Base-by-base conservation (phyloP, 2,888 invertebrate species). In the Athrips mouffetella region DNA sequence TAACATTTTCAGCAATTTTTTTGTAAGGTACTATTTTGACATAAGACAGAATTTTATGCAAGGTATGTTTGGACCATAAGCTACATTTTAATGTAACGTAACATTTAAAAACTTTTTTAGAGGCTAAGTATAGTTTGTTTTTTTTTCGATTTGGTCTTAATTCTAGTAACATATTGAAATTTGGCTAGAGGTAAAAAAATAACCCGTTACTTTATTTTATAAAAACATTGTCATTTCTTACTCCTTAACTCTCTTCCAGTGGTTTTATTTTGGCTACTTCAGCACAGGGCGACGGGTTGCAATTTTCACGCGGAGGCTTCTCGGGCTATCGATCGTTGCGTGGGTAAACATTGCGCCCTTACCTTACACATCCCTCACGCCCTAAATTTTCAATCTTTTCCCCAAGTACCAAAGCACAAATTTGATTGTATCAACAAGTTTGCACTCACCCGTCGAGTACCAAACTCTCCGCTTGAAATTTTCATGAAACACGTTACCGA, bases 301-400 rank as follows among this genome's bases (percentile, higher is more conserved):
- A 83, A 88, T 84, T 86, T 87, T 86, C 86, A 79, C 82, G 83
- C 80, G 76, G 67, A 85, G 82, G 76, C 71, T 79, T 53, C 58
- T 57, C 57, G 65, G 54, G 61, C 70, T 72, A 88, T 87, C 87
- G 87, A 88, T 87, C 82, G 82, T 71, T 79, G 76, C 81, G 84
- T 84, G 72, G 67, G 76, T 83, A 86, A 85, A 87, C 86, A 86
- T 65, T 65, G 74, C 76, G 73, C 84, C 84, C 83, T 75, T 65
- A 69, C 73, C 63, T 73, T 67, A 68, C 66, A 60, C 69, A 11
- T 42, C 29, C 18, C 21, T 11, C 31, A 7, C 16, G 30, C 35
- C 40, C 11, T 20, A 37, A 48, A 53, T 31, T 41, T 40, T 13
- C 29, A 47, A 42, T 40, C 48, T 46, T 53, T 29, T 39, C 29